Evolutionary conservation across 1,140 invertebrate genomes (phyloP), one percentile per base, ranked within the genome.

Genomic region (Neodiprion pinetum): DNA sequence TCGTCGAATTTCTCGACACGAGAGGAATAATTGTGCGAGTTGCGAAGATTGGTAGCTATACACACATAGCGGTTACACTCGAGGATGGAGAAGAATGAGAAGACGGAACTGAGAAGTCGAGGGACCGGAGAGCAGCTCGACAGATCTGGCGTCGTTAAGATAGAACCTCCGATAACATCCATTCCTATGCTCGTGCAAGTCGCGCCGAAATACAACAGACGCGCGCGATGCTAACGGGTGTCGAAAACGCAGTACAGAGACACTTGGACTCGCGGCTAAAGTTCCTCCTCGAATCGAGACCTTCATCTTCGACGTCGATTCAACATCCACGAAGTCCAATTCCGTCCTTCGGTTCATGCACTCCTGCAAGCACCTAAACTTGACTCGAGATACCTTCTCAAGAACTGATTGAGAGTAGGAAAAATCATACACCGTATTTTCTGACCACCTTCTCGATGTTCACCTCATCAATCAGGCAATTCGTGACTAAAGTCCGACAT

Each of bases 141-240:
- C 80, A 79, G 81, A 82, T 84, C 79, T 78, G 74, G 76, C 76
- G 76, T 83, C 80, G 82, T 82, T 84, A 81, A 84, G 83, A 84
- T 84, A 80, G 75, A 81, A 77, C 72, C 47, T 2, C 72, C 75
- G 83, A 84, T 84, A 84, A 72, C 78, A 76, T 76, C 71, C 76
- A 50, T 76, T 73, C 71, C 67, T 77, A 80, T 77, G 78, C 77
- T 78, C 75, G 76, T 75, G 74, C 28, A 40, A 40, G 28, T 75
- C 72, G 72, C 75, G 69, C 76, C 61, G 72, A 73, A 74, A 70
- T 50, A 70, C 67, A 74, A 61, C 11, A 40, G 28, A 12, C 76
- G 80, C 79, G 70, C 77, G 71, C 71, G 49, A 66, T 69, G 77
- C 80, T 81, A 81, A 77, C 78, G 80, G 78, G 76, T 79, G 80